Conservation (phyloP, 2,113 vertebrate species). For the Redunca redunca region DNA sequence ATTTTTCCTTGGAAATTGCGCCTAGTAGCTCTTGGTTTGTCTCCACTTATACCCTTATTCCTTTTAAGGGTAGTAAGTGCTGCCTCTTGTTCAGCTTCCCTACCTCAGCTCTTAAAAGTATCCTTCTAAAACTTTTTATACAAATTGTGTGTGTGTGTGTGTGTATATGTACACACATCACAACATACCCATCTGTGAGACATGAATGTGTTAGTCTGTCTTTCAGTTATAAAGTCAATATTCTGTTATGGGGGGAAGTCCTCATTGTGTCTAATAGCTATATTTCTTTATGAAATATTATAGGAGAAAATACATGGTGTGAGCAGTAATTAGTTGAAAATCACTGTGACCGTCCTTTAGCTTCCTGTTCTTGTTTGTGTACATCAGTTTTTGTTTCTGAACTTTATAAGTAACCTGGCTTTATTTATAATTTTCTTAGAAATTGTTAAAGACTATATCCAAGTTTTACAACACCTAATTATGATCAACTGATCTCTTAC, state of each 20-base stretch:
- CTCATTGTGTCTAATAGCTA: not conserved
- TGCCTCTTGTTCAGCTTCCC: not conserved
- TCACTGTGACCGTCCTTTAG: not conserved
- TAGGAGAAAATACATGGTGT: not conserved
- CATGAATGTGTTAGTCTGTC: not conserved
- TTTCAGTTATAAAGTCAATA: not conserved
- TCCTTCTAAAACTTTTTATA: not conserved
- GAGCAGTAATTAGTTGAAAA: not conserved
- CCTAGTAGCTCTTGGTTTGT: not conserved
- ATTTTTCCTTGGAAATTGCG: not conserved
- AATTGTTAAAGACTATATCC: not conserved
- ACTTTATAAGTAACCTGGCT: not conserved
- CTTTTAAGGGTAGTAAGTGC: not conserved
- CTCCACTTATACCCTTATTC: not conserved
- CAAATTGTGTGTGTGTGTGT: not conserved
- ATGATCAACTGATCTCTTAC: slow-evolving; percentile 24
- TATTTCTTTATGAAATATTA: not conserved
- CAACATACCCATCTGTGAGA: not conserved
- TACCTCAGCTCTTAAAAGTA: not conserved
- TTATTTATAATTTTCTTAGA: not conserved
- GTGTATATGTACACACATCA: not conserved
- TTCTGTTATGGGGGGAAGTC: not conserved
- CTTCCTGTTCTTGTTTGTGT: not conserved
- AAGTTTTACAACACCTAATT: not conserved
- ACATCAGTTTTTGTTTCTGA: not conserved